phyloP scores from a whole-genome alignment of 2,797 vertebrate species.

The Arrhamphus sclerolepis region DNA sequence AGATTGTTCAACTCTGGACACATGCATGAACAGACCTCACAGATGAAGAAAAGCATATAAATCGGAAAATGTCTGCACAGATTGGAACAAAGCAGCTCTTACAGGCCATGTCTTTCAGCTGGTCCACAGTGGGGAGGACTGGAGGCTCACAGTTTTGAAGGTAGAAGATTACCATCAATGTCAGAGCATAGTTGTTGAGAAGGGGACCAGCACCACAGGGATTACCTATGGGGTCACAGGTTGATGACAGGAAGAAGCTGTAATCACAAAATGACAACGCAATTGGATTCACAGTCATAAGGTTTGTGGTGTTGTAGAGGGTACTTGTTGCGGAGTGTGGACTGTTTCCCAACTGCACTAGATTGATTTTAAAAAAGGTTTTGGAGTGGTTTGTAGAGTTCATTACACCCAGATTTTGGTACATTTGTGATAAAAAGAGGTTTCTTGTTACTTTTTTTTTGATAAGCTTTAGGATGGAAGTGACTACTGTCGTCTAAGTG shows the following conservation, averaged over 20 bases:
- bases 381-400: no score
- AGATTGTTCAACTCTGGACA: no score
- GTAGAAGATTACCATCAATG: conserved; percentile 89
- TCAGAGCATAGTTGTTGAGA: conserved; percentile 93
- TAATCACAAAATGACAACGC: background rate
- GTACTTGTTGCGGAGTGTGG: no score
- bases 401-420: no score
- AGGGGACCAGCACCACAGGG: conserved; percentile 86
- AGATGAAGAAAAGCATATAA: background rate
- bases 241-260: background rate
- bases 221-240: conserved; percentile 78
- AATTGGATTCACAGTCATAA: background rate
- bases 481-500: no score
- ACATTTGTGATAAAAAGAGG: no score
- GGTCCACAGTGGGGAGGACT: conserved; percentile 83
- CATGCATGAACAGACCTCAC: no score
- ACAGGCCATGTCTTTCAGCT: conserved; percentile 86
- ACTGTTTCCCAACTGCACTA: no score
- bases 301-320: background rate
- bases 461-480: no score
- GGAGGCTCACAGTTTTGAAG: conserved; percentile 88
- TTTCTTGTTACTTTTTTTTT: no score
- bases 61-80: background rate
- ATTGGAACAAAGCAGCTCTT: conserved; percentile 34
- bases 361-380: no score